These are phyloP conservation scores for Balanococcus diminutus DNA, from an alignment of 2,888 invertebrate species.

Conservation along the genomic window DNA sequence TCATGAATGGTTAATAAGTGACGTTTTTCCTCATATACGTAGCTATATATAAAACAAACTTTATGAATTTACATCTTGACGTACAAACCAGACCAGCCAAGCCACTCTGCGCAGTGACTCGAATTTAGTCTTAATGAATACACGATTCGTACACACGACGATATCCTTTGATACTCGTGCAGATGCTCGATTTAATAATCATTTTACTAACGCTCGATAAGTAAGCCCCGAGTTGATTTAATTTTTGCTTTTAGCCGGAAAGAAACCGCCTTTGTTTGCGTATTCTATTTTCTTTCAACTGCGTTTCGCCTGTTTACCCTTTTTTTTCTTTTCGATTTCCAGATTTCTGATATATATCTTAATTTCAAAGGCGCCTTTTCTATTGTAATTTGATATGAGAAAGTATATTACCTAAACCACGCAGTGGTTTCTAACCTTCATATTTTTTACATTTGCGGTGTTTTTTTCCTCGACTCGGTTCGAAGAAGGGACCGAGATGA, in stretches of 20 bases:
- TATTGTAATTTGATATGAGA: conserved; percentile 43
- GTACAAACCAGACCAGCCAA: neutral
- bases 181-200: neutral
- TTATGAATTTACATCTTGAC: neutral
- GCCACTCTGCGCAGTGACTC: too few species aligned
- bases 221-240: neutral
- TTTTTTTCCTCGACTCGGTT: neutral
- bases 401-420: conserved; percentile 20
- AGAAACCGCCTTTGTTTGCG: conserved; percentile 26
- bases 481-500: conserved; percentile 7
- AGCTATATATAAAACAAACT: neutral
- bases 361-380: conserved; percentile 42
- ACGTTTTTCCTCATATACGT: too few species aligned
- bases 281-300: conserved; percentile 19
- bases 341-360: conserved; percentile 41
- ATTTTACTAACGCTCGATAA: neutral
- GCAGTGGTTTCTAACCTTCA: conserved; percentile 41
- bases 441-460: conserved; percentile 36
- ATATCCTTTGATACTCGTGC: neutral
- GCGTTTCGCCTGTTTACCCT: neutral
- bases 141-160: neutral
- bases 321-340: conserved; percentile 9
- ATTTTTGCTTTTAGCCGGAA: conserved; percentile 25
- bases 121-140: neutral
- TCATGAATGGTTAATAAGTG: neutral